These are phyloP conservation scores for Pelodytes ibericus DNA, from an alignment of 2,797 vertebrate genomes.

Conservation along the genomic window DNA sequence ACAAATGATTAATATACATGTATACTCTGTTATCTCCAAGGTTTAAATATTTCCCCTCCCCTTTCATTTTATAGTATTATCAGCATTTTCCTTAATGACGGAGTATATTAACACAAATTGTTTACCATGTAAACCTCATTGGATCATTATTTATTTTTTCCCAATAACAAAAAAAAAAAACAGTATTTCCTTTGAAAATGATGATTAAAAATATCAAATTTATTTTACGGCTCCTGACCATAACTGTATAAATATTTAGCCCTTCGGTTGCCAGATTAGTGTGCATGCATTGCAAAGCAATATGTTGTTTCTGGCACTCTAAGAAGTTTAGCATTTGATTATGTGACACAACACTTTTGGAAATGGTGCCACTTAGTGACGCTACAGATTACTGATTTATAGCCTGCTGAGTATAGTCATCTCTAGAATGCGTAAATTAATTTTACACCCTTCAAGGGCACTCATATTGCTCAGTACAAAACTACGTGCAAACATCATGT, in stretches of 20 bases:
- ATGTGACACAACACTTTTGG: neutral
- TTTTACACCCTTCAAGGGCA: neutral
- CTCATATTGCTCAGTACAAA: neutral
- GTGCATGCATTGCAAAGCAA: neutral
- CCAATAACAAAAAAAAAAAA: too few relatives aligned
- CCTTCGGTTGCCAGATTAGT: neutral
- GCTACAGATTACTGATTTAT: neutral
- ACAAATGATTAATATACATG: too few relatives aligned
- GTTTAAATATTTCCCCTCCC: too few relatives aligned
- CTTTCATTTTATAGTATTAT: too few relatives aligned
- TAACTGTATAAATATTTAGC: neutral
- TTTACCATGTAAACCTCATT: too few relatives aligned
- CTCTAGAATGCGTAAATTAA: neutral
- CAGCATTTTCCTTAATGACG: too few relatives aligned
- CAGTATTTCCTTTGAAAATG: too few relatives aligned
- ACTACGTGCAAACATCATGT: neutral
- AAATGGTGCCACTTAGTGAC: neutral
- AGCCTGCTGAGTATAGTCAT: neutral
- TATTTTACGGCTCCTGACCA: neutral
- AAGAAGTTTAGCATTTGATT: neutral
- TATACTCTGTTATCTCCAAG: too few relatives aligned
- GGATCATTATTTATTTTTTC: too few relatives aligned
- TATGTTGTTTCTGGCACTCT: neutral
- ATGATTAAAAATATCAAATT: neutral
- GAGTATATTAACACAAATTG: too few relatives aligned